Conservation (phyloP, 2,888 invertebrate genomes). For the Drosophila subquinaria region DNA sequence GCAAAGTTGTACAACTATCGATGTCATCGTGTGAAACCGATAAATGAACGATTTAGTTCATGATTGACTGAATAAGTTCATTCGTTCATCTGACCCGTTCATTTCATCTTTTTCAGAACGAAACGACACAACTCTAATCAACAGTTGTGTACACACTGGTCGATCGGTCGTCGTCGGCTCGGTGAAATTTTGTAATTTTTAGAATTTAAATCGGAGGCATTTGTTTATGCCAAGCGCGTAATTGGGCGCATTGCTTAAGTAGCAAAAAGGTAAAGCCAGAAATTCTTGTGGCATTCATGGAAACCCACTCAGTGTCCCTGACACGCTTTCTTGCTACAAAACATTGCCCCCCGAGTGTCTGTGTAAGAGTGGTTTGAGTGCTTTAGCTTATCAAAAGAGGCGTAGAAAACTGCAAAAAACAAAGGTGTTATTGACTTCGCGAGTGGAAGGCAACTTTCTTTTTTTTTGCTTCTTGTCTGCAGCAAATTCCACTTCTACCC, state of each 20-base stretch:
- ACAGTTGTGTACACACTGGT: constrained; percentile 56
- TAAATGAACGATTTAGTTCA: no score
- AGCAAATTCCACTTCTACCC: constrained; percentile 44
- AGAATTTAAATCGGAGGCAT: constrained; percentile 45
- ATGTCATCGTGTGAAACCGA: background rate
- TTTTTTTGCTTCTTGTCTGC: constrained; percentile 61
- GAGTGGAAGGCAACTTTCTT: constrained; percentile 64
- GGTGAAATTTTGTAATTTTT: constrained; percentile 46
- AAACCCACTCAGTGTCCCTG: background rate
- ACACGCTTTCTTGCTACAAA: constrained; percentile 22
- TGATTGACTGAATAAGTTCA: no score
- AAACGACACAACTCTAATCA: no score
- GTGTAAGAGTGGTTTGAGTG: constrained; percentile 12
- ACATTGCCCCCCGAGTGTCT: constrained; percentile 14
- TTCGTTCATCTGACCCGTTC: no score
- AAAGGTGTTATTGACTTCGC: constrained; percentile 72
- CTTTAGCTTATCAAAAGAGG: constrained; percentile 68
- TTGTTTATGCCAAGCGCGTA: constrained; percentile 49
- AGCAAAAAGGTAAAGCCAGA: constrained; percentile 57
- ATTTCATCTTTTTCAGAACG: no score
- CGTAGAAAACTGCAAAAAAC: constrained; percentile 69
- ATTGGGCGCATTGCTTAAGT: constrained; percentile 44
- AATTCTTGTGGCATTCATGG: background rate
- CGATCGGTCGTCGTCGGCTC: constrained; percentile 56
- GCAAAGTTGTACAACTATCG: background rate